Conservation (phyloP, 1,140 invertebrate species). For the Amphibalanus amphitrite region DNA sequence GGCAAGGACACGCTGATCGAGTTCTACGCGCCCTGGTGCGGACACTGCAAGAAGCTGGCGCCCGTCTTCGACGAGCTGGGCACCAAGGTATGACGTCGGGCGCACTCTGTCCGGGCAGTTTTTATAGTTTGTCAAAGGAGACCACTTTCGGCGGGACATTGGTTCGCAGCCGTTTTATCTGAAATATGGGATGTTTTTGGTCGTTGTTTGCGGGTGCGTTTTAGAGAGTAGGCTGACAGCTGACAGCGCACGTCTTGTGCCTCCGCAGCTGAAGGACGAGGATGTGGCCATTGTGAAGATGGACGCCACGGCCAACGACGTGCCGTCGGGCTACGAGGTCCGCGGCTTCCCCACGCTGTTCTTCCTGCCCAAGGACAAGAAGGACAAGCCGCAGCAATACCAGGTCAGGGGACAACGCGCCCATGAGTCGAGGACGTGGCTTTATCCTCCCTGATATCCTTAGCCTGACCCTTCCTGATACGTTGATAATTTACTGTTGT, state of each 20-base stretch:
- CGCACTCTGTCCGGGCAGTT: too few species aligned
- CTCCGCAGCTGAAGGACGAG: slow-evolving; percentile 54
- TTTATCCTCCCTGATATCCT: too few species aligned
- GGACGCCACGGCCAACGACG: slow-evolving; percentile 97
- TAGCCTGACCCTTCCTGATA: too few species aligned
- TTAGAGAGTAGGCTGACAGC: slow-evolving; percentile 12
- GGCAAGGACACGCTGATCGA: slow-evolving; percentile 88
- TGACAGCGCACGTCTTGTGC: background rate
- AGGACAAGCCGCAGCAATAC: slow-evolving; percentile 69
- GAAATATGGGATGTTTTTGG: too few species aligned
- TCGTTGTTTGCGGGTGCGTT: slow-evolving; percentile 2
- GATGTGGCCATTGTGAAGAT: slow-evolving; percentile 89
- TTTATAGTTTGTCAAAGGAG: too few species aligned
- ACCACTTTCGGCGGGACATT: too few species aligned
- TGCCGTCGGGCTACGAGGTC: slow-evolving; percentile 79
- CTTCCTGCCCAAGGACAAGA: slow-evolving; percentile 68
- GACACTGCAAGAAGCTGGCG: slow-evolving; percentile 91
- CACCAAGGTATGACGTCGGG: slow-evolving; percentile 42
- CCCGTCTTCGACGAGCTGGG: slow-evolving; percentile 89
- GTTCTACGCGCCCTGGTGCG: slow-evolving; percentile 98
- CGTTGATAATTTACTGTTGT: too few species aligned
- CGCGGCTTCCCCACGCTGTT: slow-evolving; percentile 93
- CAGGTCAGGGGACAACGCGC: slow-evolving; percentile 41
- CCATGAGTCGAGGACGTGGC: too few species aligned
- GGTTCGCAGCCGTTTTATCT: too few species aligned